These are phyloP conservation scores for Ectemnius cavifrons DNA, from an alignment of 2,888 invertebrate species.

Conservation along the genomic window DNA sequence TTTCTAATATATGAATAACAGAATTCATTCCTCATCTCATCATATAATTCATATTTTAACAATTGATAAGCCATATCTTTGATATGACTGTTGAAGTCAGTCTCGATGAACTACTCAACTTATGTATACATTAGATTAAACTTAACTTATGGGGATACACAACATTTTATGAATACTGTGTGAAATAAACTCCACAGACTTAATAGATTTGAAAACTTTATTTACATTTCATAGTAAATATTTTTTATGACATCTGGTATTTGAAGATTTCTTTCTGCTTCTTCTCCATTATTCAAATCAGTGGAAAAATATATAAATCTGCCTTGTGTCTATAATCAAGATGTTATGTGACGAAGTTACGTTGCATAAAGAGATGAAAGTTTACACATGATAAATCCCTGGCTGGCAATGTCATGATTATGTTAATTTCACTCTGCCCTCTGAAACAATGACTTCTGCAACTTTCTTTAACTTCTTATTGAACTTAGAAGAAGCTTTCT, in stretches of 20 bases:
- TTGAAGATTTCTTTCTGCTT: no score
- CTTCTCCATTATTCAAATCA: no score
- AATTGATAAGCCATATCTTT: slow-evolving; percentile 3
- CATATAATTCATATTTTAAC: background rate
- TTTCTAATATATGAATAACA: slow-evolving; percentile 66
- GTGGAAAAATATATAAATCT: no score
- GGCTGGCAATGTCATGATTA: slow-evolving; percentile 23
- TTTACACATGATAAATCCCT: no score
- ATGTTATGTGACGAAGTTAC: no score
- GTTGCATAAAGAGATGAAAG: no score
- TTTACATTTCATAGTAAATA: slow-evolving; percentile 10
- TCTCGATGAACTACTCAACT: no score
- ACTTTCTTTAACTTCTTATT: slow-evolving; percentile 86
- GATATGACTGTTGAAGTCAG: background rate
- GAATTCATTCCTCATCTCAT: no score
- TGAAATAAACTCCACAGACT: slow-evolving; percentile 1
- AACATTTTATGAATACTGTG: no score
- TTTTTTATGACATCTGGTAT: background rate
- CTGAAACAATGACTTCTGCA: slow-evolving; percentile 82
- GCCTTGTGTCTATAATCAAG: no score
- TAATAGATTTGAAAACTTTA: slow-evolving; percentile 21
- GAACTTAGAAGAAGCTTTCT: slow-evolving; percentile 85
- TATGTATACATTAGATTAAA: no score
- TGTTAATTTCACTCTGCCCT: slow-evolving; percentile 80
- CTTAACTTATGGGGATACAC: no score